phyloP scores from a whole-genome alignment of 2,113 vertebrate genomes.

The Crotalus horridus region DNA sequence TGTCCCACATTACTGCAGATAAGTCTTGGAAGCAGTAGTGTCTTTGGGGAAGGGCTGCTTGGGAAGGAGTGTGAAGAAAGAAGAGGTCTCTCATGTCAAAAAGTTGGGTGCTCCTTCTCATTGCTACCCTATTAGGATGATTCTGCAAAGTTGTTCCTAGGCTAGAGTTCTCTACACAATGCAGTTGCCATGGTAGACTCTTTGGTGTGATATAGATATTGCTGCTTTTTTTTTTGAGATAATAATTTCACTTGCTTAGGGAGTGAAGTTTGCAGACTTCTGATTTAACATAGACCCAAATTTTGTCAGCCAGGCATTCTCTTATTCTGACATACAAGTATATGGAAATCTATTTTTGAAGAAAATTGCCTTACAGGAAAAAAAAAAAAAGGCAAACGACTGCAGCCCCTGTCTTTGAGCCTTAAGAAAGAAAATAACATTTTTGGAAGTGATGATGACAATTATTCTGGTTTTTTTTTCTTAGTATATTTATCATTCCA shows the following conservation, averaged over 20 bases:
- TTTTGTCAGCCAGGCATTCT: not conserved
- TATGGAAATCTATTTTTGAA: not conserved
- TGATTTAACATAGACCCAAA: not conserved
- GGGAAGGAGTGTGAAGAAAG: not conserved
- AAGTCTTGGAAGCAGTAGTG: not conserved
- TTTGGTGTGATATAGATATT: not conserved
- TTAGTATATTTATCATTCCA: not conserved
- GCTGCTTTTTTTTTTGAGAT: not conserved
- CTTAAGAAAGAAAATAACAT: not conserved
- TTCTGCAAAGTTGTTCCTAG: not conserved
- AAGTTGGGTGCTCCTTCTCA: not conserved
- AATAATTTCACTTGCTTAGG: not conserved
- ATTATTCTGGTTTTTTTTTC: not conserved
- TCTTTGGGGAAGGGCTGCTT: not conserved
- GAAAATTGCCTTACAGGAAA: not conserved
- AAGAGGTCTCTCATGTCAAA: not conserved
- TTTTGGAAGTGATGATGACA: not conserved
- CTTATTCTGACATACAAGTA: not conserved
- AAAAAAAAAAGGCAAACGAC: conserved; percentile 1
- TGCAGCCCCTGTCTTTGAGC: not conserved
- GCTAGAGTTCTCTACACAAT: not conserved
- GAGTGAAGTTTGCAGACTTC: not conserved
- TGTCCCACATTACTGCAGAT: not conserved
- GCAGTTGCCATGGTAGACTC: not conserved
- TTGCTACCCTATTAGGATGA: not conserved